These are phyloP conservation scores for Brachyalestes nurse DNA, from an alignment of 2,797 vertebrate species.

Conservation along the genomic window DNA sequence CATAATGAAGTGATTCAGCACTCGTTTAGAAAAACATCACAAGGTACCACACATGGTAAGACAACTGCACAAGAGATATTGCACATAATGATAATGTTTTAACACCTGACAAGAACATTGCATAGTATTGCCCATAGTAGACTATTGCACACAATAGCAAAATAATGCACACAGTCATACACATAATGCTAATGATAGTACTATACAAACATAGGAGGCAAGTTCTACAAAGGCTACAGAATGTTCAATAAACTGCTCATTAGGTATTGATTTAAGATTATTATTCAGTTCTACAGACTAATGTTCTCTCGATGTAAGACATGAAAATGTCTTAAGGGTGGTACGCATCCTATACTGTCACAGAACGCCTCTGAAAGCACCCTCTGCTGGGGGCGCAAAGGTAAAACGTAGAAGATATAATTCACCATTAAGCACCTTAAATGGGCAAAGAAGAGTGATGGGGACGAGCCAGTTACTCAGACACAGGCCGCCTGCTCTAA, in stretches of 20 bases:
- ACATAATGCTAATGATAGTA: too few relatives aligned
- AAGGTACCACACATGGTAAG: too few relatives aligned
- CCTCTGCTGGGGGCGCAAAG: slow-evolving; percentile 12
- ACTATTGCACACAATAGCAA: too few relatives aligned
- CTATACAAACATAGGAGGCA: too few relatives aligned
- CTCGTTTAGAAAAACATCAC: too few relatives aligned
- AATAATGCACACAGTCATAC: too few relatives aligned
- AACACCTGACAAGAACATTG: too few relatives aligned
- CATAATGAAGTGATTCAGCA: too few relatives aligned
- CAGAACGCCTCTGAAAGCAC: slow-evolving; percentile 25
- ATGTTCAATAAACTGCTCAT: neutral
- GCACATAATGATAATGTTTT: too few relatives aligned
- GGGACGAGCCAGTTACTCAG: neutral
- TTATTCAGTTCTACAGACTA: neutral
- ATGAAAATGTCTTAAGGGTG: slow-evolving; percentile 7
- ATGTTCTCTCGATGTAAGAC: neutral
- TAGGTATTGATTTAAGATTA: neutral
- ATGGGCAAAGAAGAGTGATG: neutral
- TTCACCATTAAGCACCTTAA: neutral
- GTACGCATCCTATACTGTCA: neutral
- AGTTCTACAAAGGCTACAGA: neutral
- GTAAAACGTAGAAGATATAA: slow-evolving; percentile 1
- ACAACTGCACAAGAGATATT: too few relatives aligned
- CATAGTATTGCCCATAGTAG: too few relatives aligned
- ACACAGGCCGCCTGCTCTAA: neutral